These are phyloP conservation scores for Ptilorrhoa leucosticta DNA, from an alignment of 2,113 vertebrate genomes.

Conservation along the genomic window DNA sequence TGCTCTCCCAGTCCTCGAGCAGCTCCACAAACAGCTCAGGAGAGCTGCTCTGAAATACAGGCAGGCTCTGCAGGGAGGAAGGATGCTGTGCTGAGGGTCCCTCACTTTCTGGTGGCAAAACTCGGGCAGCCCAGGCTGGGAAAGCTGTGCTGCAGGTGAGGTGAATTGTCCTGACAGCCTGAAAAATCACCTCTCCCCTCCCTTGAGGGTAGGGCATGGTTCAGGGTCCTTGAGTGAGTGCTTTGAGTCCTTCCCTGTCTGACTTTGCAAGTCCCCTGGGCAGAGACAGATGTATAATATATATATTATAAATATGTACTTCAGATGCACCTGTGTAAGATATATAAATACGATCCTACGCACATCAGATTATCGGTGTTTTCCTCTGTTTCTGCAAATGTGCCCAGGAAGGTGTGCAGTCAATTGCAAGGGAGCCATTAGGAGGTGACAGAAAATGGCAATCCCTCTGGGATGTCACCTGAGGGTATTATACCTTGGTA, in stretches of 20 bases:
- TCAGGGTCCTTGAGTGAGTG: background rate
- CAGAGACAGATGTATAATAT: background rate
- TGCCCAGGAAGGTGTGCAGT: background rate
- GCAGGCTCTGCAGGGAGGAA: background rate
- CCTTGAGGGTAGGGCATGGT: too few relatives aligned
- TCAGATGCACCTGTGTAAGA: background rate
- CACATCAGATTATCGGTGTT: accelerated
- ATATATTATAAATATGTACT: background rate
- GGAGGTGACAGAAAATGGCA: background rate
- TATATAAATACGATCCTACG: background rate
- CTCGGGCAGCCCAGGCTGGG: background rate
- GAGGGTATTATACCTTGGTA: background rate
- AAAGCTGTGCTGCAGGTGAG: background rate
- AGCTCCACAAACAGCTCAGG: accelerated
- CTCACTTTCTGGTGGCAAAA: background rate
- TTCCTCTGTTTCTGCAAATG: background rate
- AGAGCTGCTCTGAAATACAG: background rate
- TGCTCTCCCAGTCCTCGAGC: accelerated
- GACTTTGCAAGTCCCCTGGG: background rate
- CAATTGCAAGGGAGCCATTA: background rate
- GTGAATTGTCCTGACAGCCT: background rate
- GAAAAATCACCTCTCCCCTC: background rate
- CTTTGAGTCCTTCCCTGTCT: background rate
- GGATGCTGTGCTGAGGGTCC: background rate
- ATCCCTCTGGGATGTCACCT: background rate